Percentiles rank a stretch among this genome's conserved stretches.
These are phyloP conservation scores for Candoia aspera DNA, from an alignment of 2,113 vertebrate species.

Conservation along the genomic window DNA sequence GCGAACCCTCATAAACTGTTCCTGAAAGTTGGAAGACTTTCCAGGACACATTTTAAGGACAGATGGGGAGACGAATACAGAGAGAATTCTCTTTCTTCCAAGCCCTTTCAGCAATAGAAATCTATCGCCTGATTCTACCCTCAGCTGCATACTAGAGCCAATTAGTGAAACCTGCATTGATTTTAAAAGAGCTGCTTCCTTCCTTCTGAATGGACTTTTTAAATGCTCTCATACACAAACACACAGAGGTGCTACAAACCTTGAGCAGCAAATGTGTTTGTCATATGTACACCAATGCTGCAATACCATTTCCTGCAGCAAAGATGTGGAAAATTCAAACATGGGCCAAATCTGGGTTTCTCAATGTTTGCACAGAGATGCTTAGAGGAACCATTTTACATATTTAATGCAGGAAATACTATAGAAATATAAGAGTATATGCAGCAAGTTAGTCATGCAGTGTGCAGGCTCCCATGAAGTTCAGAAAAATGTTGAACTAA, in stretches of 20 bases:
- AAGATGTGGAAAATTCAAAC: background rate
- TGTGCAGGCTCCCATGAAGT: background rate
- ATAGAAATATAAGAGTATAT: background rate
- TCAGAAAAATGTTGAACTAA: background rate
- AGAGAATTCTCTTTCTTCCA: too few relatives aligned
- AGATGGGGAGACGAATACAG: too few relatives aligned
- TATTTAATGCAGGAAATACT: background rate
- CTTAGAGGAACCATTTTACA: background rate
- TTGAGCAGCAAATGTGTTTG: background rate
- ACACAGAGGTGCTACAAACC: background rate
- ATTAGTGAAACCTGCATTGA: background rate
- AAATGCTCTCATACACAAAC: background rate
- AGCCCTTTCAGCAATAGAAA: too few relatives aligned
- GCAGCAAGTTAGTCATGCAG: background rate
- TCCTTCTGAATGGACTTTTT: background rate
- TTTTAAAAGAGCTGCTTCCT: background rate
- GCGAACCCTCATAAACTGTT: too few relatives aligned
- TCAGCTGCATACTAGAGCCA: background rate
- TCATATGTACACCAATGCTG: background rate
- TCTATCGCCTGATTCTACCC: too few relatives aligned
- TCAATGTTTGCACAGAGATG: background rate
- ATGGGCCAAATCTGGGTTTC: background rate
- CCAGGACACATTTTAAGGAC: too few relatives aligned
- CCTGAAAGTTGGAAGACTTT: too few relatives aligned
- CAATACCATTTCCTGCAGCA: background rate